These are phyloP conservation scores for Sebastes diploproa DNA, from an alignment of 2,797 vertebrate species.

Conservation along the genomic window DNA sequence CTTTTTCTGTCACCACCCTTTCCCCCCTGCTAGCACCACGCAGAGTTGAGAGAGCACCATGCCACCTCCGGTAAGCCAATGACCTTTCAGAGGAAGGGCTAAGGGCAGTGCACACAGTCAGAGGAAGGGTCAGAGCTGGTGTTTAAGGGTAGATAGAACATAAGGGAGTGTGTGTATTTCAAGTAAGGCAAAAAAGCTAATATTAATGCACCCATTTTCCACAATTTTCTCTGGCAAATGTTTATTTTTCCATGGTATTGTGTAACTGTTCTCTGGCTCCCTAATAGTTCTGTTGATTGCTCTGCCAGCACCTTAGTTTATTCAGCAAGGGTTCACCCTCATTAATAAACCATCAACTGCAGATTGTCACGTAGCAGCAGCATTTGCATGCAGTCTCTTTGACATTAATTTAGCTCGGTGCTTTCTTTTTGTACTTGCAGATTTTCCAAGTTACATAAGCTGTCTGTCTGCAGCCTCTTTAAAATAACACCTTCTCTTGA, in stretches of 20 bases:
- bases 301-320: neutral
- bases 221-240: neutral
- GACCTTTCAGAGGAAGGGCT: slow-evolving; percentile 53
- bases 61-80: slow-evolving; percentile 90
- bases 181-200: neutral
- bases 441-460: neutral
- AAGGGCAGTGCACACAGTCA: slow-evolving; percentile 22
- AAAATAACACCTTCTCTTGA: neutral
- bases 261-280: neutral
- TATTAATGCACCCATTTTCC: neutral
- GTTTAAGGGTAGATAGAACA: neutral
- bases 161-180: neutral
- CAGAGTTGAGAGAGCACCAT: slow-evolving; percentile 91
- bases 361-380: neutral
- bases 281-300: neutral
- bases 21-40: slow-evolving; percentile 82
- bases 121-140: neutral
- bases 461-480: neutral
- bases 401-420: neutral
- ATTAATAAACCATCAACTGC: slow-evolving; percentile 16
- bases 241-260: neutral
- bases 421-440: neutral
- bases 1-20: slow-evolving; percentile 14
- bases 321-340: neutral
- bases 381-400: neutral